Evolutionary conservation across 2,797 vertebrate species (phyloP).

Genomic region (Pithecia hirsuta): DNA sequence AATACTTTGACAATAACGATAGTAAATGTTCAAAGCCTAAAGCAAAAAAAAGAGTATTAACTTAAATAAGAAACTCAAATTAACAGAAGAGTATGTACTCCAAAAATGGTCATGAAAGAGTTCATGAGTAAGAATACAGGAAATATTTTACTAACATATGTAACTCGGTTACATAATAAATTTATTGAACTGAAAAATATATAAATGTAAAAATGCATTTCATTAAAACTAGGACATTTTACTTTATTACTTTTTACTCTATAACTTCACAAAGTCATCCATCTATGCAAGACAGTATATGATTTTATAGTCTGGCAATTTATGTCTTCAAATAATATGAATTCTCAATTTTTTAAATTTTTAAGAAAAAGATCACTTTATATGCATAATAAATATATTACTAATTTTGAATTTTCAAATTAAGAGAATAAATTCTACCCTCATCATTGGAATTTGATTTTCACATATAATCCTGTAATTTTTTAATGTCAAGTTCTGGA

Average conservation of each 20-base stretch:
- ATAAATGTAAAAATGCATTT: not conserved
- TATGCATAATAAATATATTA: not conserved
- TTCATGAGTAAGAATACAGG: not conserved
- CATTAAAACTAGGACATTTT: not conserved
- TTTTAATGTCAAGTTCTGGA: not conserved
- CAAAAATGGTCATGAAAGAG: not conserved
- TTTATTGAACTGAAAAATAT: not conserved
- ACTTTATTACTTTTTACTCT: not conserved
- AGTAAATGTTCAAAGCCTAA: conserved; percentile 12
- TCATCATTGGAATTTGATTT: conserved; percentile 30
- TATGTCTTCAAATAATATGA: not conserved
- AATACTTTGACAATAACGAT: not conserved
- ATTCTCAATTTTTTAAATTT: conserved; percentile 9
- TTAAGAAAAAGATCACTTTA: not conserved
- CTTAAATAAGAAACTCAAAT: conserved; percentile 20
- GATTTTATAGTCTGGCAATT: not conserved
- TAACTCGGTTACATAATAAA: not conserved
- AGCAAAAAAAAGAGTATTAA: conserved; percentile 4
- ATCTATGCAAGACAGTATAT: not conserved
- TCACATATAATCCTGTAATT: conserved; percentile 11
- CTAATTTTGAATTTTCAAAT: conserved; percentile 24
- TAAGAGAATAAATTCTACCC: not conserved
- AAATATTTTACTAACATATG: not conserved
- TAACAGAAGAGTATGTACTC: not conserved
- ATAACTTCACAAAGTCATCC: not conserved